Evolutionary conservation across 2,888 invertebrate genomes (phyloP).

Genomic region (Apotomis capreana): DNA sequence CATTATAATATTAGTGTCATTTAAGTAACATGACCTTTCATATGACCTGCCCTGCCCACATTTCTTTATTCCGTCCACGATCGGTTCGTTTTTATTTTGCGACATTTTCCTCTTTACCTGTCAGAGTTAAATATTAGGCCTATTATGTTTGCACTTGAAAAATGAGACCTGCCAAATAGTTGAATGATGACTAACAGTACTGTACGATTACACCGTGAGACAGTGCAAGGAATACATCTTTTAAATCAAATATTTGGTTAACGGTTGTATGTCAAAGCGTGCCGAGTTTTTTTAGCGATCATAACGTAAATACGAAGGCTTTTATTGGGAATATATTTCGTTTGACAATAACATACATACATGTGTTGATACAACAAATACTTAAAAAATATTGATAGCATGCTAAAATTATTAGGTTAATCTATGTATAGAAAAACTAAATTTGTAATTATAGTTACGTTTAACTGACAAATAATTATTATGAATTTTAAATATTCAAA

Average conservation of each 20-base stretch:
- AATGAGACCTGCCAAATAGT: slow-evolving; percentile 29
- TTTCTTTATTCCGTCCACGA: slow-evolving; percentile 3
- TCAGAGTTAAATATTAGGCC: slow-evolving; percentile 36
- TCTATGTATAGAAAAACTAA: too few species aligned
- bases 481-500: too few species aligned
- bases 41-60: slow-evolving; percentile 12
- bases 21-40: slow-evolving; percentile 1
- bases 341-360: too few species aligned
- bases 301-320: too few species aligned
- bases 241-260: not conserved
- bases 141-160: slow-evolving; percentile 30
- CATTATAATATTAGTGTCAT: not conserved
- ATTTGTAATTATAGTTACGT: too few species aligned
- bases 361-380: too few species aligned
- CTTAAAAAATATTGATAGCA: too few species aligned
- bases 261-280: not conserved
- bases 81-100: slow-evolving; percentile 18
- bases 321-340: too few species aligned
- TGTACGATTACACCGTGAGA: slow-evolving; percentile 15
- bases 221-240: not conserved
- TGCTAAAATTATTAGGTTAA: too few species aligned
- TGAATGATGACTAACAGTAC: slow-evolving; percentile 36
- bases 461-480: too few species aligned
- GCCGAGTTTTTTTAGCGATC: not conserved
- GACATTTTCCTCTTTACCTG: slow-evolving; percentile 25